Evolutionary conservation across 2,888 invertebrate genomes (phyloP), one percentile per base, ranked within the genome.

Genomic region (Nymphalis c-album): DNA sequence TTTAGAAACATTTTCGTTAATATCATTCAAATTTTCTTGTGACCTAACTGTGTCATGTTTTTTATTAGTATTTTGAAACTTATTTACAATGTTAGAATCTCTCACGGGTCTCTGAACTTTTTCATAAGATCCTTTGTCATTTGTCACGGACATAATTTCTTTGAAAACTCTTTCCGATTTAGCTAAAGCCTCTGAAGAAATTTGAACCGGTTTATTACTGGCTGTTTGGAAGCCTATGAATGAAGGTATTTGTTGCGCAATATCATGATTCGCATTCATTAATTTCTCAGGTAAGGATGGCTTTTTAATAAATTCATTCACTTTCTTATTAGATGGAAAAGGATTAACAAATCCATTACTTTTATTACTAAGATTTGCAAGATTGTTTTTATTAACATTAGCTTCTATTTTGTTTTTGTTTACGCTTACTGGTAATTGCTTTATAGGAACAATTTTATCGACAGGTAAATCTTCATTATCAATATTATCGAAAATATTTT

Each of bases 141-240:
- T 40, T 35, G 40, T 17, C 7, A 18, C 18, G 18, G 18, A 35
- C 18, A 57, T 40, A 20, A 57, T 57, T 35, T 40, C 84, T 47
- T 78, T 74, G 74, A 86, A 85, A 48, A 86, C 71, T 50, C 70
- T 76, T 67, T 77, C 82, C 18, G 81, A 82, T 73, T 78, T 80
- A 60, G 78, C 69, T n/a, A 86, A 68, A 59, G 78, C 74, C 60
- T 78, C 75, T 72, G 83, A 75, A 22, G 80, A 80, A 40, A 83
- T 71, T 35, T 61, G 63, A 26, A 77, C 72, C 17, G 67, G 20
- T 75, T 77, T 78, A 57, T 78, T 78, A 64, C 76, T 77, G 7
- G 85, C 85, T 20, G 87, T 87, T 71, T 77, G 78, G 72, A 90
- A 90, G 8, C 85, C 87, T 17, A 69, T 26, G 68, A 74, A 77